Conservation (phyloP, 2,888 invertebrate species). For the Blastobasis lacticolella region DNA sequence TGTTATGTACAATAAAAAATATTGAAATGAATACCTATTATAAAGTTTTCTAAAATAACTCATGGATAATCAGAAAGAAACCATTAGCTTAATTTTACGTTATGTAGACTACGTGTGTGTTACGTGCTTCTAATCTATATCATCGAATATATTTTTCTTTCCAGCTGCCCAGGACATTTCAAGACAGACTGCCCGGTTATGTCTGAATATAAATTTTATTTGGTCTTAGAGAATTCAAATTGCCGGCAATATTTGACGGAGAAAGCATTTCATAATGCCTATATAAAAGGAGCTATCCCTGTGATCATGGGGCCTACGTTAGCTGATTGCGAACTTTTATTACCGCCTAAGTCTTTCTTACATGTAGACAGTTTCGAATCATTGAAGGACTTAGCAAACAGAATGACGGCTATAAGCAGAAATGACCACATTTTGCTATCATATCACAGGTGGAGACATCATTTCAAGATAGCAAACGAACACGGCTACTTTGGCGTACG, state of each 20-base stretch:
- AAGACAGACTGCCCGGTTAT: conserved; percentile 72
- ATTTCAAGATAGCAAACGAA: conserved; percentile 75
- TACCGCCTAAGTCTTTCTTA: conserved; percentile 78
- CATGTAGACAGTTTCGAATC: conserved; percentile 72
- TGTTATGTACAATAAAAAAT: too few species aligned
- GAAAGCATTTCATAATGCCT: conserved; percentile 80
- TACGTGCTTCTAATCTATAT: not conserved
- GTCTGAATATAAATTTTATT: conserved; percentile 77
- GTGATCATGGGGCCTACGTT: conserved; percentile 76
- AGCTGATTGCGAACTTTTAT: conserved; percentile 59
- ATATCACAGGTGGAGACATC: conserved; percentile 75
- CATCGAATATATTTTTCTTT: conserved; percentile 21
- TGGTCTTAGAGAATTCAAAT: conserved; percentile 81
- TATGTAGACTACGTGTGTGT: too few species aligned
- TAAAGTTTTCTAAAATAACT: too few species aligned
- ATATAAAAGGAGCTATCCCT: conserved; percentile 76
- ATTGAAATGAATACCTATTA: too few species aligned
- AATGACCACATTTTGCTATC: conserved; percentile 37
- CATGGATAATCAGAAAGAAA: too few species aligned
- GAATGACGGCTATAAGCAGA: conserved; percentile 60
- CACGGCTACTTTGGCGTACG: conserved; percentile 78
- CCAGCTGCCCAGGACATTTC: conserved; percentile 79
- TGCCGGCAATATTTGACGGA: conserved; percentile 82
- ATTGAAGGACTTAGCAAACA: conserved; percentile 64
- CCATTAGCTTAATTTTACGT: too few species aligned